A percentile compares a stretch with the other conserved stretches of the same genome.
Conservation (phyloP, 2,113 vertebrate species). For the Festucalex cinctus region DNA sequence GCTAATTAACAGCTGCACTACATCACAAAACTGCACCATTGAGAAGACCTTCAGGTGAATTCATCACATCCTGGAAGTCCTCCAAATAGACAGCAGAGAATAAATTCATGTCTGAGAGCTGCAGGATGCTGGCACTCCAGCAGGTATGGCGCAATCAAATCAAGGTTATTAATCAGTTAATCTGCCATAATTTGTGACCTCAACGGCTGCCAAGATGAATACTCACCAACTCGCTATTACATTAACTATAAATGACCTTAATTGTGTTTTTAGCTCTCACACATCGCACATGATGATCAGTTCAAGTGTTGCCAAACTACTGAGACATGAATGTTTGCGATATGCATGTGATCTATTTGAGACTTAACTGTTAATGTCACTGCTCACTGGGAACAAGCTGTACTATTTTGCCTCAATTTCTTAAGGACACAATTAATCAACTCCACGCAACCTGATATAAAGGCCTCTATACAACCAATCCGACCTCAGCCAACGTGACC, state of each 20-base stretch:
- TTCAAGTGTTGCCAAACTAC: conserved; percentile 4
- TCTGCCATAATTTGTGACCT: conserved; percentile 43
- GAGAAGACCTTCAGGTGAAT: conserved; percentile 39
- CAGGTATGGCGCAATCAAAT: conserved; percentile 50
- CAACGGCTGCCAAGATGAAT: conserved; percentile 16
- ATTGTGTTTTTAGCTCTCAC: conserved; percentile 14
- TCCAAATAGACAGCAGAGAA: conserved; percentile 54
- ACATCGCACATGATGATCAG: not conserved
- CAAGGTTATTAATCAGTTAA: conserved; percentile 61
- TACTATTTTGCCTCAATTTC: not conserved
- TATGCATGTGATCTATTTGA: not conserved
- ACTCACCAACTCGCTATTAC: conserved; percentile 11
- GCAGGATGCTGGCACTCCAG: conserved; percentile 46
- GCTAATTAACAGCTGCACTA: conserved; percentile 19
- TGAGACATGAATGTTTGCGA: not conserved
- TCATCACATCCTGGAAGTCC: conserved; percentile 55
- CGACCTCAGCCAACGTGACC: too few relatives aligned
- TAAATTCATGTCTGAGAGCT: conserved; percentile 48
- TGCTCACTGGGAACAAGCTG: not conserved
- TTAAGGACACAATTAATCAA: not conserved
- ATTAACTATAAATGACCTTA: conserved; percentile 13
- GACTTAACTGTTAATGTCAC: not conserved
- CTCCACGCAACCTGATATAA: not conserved
- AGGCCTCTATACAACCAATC: too few relatives aligned
- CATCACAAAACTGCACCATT: conserved; percentile 15